phyloP scores from a whole-genome alignment of 2,888 invertebrate species.

The Dasysyrphus albostriatus region DNA sequence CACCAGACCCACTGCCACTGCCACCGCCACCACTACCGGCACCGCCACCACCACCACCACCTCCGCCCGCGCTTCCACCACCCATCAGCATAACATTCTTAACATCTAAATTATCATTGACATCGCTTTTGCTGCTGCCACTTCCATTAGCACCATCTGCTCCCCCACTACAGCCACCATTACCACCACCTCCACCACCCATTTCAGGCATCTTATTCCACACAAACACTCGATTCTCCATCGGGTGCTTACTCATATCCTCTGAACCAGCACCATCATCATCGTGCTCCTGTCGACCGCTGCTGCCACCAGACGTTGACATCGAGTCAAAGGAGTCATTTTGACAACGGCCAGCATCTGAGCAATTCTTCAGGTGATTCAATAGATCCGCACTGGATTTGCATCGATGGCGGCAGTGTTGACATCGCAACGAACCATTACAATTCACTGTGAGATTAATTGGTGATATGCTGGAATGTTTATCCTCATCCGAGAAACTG shows the following conservation, averaged over 20 bases:
- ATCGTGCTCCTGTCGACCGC: slow-evolving; percentile 82
- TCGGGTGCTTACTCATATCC: slow-evolving; percentile 86
- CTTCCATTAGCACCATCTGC: slow-evolving; percentile 68
- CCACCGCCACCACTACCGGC: slow-evolving; percentile 16
- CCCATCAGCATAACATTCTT: slow-evolving; percentile 64
- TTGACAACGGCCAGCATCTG: slow-evolving; percentile 84
- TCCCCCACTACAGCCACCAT: slow-evolving; percentile 73
- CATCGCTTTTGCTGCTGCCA: slow-evolving; percentile 65
- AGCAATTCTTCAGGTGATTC: slow-evolving; percentile 90
- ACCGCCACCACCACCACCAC: slow-evolving; percentile 49
- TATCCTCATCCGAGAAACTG: slow-evolving; percentile 83
- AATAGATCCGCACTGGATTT: slow-evolving; percentile 92
- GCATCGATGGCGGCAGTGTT: slow-evolving; percentile 93
- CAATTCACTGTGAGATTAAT: slow-evolving; percentile 83
- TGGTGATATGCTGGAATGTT: slow-evolving; percentile 80
- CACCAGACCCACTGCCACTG: slow-evolving; percentile 45
- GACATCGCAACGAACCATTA: slow-evolving; percentile 90
- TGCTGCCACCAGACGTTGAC: slow-evolving; percentile 81
- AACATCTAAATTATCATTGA: slow-evolving; percentile 69
- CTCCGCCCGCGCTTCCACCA: slow-evolving; percentile 51
- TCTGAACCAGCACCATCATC: slow-evolving; percentile 80
- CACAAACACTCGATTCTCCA: slow-evolving; percentile 92
- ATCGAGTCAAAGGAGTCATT: slow-evolving; percentile 83
- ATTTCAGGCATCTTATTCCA: slow-evolving; percentile 89
- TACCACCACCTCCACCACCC: slow-evolving; percentile 59